Conservation (phyloP, 2,113 vertebrate genomes). For the Phrynosoma blainvillii region DNA sequence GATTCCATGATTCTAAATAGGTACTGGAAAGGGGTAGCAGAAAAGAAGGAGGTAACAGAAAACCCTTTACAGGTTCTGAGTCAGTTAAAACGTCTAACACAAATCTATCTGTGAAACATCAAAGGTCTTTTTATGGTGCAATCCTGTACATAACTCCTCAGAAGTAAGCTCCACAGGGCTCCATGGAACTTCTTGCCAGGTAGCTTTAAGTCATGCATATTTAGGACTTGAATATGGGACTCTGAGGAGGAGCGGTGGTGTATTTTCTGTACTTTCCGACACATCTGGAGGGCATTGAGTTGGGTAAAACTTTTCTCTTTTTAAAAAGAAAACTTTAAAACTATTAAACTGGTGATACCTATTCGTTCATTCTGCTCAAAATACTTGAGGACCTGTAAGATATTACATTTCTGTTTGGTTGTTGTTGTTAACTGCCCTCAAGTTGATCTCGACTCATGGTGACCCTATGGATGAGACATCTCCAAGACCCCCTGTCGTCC, state of each 20-base stretch:
- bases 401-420: too few species aligned
- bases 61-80: too few species aligned
- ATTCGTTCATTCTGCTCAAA: slow-evolving; percentile 19
- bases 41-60: neutral
- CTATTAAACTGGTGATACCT: neutral
- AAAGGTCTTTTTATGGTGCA: too few species aligned
- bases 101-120: neutral
- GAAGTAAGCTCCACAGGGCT: neutral
- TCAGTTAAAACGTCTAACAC: neutral
- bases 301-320: too few species aligned
- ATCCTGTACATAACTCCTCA: neutral
- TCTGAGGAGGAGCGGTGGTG: neutral
- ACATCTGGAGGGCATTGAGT: neutral
- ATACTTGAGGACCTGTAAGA: too few species aligned
- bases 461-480: too few species aligned
- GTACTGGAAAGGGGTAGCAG: neutral
- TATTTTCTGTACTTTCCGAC: neutral
- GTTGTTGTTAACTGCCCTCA: too few species aligned
- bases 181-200: neutral
- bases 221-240: neutral
- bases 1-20: too few species aligned
- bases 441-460: too few species aligned
- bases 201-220: neutral
- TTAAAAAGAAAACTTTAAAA: too few species aligned
- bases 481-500: too few species aligned